Conservation (phyloP, 2,888 invertebrate genomes). For the Drosophila borealis region DNA sequence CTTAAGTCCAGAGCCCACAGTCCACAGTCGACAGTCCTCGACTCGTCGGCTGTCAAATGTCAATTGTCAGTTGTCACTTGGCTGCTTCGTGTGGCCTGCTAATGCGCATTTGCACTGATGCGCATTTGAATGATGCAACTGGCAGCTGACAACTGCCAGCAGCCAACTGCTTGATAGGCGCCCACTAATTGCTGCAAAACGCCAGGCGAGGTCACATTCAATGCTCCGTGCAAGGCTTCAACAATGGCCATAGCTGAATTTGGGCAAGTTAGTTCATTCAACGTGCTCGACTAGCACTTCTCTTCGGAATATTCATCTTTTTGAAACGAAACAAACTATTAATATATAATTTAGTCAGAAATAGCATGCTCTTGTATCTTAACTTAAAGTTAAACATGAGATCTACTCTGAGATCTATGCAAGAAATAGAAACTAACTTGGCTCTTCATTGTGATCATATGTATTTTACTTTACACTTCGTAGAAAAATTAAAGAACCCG, state of each 20-base stretch:
- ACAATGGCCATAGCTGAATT: too few relatives aligned
- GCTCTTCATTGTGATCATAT: too few relatives aligned
- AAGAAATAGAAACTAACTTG: too few relatives aligned
- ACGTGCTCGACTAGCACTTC: not conserved
- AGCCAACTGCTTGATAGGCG: conserved; percentile 26
- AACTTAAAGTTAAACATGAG: too few relatives aligned
- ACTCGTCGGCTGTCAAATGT: conserved; percentile 54
- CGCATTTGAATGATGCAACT: conserved; percentile 66
- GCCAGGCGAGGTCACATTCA: conserved; percentile 2
- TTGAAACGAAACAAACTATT: too few relatives aligned
- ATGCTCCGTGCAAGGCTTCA: not conserved
- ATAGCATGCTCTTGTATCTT: too few relatives aligned
- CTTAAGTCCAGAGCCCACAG: conserved; percentile 4
- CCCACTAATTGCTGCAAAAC: conserved; percentile 14
- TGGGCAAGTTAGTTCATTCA: not conserved
- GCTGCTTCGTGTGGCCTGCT: conserved; percentile 58
- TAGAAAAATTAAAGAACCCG: too few relatives aligned
- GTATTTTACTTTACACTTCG: too few relatives aligned
- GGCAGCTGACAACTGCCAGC: conserved; percentile 28
- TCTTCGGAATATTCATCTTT: too few relatives aligned
- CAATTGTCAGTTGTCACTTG: conserved; percentile 66
- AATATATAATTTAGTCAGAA: too few relatives aligned
- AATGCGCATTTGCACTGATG: conserved; percentile 62
- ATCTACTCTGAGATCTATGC: too few relatives aligned
- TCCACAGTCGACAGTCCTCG: conserved; percentile 4